Percentiles rank a stretch among this genome's conserved stretches.
Evolutionary conservation across 2,797 vertebrate genomes (phyloP).

Genomic region (Coendou prehensilis): DNA sequence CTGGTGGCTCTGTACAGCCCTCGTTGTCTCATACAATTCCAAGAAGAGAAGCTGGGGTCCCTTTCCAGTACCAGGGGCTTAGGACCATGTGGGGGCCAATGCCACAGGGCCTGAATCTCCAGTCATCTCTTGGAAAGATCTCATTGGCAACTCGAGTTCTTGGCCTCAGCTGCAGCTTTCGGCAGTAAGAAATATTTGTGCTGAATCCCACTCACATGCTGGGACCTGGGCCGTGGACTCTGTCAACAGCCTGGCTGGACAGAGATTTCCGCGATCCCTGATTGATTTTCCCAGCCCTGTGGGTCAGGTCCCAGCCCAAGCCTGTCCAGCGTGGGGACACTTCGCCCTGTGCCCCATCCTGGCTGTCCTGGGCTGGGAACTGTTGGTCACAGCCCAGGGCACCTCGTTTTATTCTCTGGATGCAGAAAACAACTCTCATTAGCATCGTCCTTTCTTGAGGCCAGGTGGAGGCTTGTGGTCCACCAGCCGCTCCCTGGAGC

Average conservation of each 20-base stretch:
- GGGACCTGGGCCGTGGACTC: background rate
- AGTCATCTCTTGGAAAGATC: background rate
- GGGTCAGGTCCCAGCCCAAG: background rate
- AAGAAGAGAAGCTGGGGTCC: background rate
- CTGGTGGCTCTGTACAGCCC: background rate
- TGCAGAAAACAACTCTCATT: background rate
- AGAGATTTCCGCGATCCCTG: background rate
- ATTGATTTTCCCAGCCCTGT: background rate
- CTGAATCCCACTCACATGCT: too few relatives aligned
- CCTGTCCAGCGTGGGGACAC: background rate
- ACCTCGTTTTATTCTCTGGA: background rate
- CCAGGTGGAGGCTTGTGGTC: too few relatives aligned
- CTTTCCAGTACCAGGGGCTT: background rate
- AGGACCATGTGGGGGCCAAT: background rate
- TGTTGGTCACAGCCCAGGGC: background rate
- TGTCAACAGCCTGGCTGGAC: background rate
- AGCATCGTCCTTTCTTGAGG: background rate
- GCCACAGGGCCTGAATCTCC: background rate
- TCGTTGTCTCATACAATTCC: background rate
- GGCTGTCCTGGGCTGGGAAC: background rate
- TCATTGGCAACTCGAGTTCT: background rate
- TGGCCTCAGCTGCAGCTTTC: background rate
- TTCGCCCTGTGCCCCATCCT: background rate
- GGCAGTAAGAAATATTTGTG: background rate
- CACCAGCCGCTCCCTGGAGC: background rate